phyloP scores from a whole-genome alignment of 2,797 vertebrate genomes.

The Hafferia zeledoni region DNA sequence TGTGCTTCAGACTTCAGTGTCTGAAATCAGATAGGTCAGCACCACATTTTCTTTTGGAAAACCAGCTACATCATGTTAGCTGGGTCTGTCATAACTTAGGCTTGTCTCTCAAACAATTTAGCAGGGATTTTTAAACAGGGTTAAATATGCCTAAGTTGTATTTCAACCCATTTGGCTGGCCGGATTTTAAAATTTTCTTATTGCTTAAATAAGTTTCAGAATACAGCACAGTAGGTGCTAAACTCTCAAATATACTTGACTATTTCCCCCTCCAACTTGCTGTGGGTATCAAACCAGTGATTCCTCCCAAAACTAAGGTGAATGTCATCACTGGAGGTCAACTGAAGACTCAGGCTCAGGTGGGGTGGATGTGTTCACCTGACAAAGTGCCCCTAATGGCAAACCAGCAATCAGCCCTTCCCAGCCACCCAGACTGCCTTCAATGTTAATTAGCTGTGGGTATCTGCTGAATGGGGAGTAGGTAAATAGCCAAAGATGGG shows the following conservation, averaged over 20 bases:
- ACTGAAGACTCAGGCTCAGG: background rate
- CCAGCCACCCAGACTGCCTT: background rate
- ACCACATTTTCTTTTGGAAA: background rate
- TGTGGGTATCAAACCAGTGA: background rate
- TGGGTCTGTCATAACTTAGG: background rate
- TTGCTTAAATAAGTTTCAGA: background rate
- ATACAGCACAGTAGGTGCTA: background rate
- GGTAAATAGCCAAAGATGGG: background rate
- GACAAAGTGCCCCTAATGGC: background rate
- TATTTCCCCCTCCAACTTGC: background rate
- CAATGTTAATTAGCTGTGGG: background rate
- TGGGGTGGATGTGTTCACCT: background rate
- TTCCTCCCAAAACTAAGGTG: background rate
- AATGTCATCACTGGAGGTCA: background rate
- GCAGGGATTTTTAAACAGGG: background rate
- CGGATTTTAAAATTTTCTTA: background rate
- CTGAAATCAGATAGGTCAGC: background rate
- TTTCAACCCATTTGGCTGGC: background rate
- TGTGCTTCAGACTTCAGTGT: rapidly evolving
- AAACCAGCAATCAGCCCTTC: background rate
- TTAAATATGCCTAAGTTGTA: background rate
- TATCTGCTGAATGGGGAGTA: background rate
- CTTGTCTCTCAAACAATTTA: background rate
- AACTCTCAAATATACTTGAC: background rate
- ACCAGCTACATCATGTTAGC: background rate